Conservation (phyloP, 2,888 invertebrate genomes). For the Caenorhabditis uteleia region DNA sequence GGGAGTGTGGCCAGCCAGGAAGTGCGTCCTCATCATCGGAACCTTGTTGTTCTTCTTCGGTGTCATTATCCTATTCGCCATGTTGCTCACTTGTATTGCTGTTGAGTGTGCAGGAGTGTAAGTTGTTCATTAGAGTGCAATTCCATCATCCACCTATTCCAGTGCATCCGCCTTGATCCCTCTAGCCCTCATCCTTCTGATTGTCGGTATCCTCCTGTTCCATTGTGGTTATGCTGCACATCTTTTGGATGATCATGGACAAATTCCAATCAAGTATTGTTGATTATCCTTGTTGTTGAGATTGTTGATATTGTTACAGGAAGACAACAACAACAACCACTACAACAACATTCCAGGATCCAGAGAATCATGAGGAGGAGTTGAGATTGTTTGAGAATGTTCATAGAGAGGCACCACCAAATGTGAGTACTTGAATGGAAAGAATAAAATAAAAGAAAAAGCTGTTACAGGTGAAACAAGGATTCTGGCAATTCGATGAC, state of each 20-base stretch:
- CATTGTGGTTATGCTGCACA: constrained; percentile 70
- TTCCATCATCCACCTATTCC: constrained; percentile 7
- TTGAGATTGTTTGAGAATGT: constrained; percentile 50
- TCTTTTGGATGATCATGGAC: constrained; percentile 64
- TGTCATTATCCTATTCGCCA: constrained; percentile 63
- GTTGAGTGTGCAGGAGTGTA: constrained; percentile 65
- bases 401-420: constrained; percentile 32
- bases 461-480: constrained; percentile 50
- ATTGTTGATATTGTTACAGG: constrained; percentile 10
- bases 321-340: constrained; percentile 55
- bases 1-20: constrained; percentile 66
- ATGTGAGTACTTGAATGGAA: constrained; percentile 15
- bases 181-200: constrained; percentile 65
- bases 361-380: constrained; percentile 58
- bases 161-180: constrained; percentile 64
- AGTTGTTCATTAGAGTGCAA: too few species aligned
- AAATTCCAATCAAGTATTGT: constrained; percentile 60
- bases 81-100: constrained; percentile 66
- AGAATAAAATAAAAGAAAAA: background rate
- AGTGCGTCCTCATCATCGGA: constrained; percentile 63
- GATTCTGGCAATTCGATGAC: constrained; percentile 69
- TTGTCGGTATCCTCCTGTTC: constrained; percentile 67
- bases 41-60: constrained; percentile 66
- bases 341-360: constrained; percentile 43
- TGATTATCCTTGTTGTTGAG: background rate